Evolutionary conservation across 2,113 vertebrate species (phyloP).

Genomic region (Gasterosteus nipponicus): DNA sequence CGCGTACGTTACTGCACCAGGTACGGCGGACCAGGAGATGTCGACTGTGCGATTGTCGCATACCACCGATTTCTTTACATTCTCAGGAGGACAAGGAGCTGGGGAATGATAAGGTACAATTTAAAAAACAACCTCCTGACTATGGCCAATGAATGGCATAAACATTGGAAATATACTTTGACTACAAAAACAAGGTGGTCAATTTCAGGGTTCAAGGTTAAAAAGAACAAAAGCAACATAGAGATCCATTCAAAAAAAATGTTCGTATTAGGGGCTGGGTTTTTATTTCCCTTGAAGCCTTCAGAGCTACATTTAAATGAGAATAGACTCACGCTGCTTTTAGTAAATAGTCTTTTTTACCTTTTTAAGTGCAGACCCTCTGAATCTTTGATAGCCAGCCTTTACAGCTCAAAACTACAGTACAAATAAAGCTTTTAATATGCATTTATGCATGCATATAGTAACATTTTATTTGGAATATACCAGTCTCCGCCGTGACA

Average conservation of each 20-base stretch:
- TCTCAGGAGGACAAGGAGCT: conserved; percentile 80
- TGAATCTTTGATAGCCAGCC: not conserved
- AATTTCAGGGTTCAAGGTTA: not conserved
- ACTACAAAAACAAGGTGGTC: not conserved
- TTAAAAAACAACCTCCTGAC: not conserved
- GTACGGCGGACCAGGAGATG: conserved; percentile 70
- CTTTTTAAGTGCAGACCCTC: not conserved
- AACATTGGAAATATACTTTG: not conserved
- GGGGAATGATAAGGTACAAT: not conserved
- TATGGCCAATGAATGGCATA: not conserved
- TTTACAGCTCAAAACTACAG: not conserved
- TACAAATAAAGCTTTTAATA: not conserved
- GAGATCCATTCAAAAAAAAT: not conserved
- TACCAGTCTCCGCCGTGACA: conserved; percentile 73
- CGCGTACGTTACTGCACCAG: conserved; percentile 72
- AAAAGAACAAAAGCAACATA: not conserved
- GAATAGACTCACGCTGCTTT: not conserved
- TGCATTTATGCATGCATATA: not conserved
- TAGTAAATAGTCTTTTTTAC: not conserved
- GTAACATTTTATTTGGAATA: not conserved
- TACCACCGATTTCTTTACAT: conserved; percentile 40
- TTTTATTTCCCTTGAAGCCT: not conserved
- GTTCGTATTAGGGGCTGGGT: not conserved
- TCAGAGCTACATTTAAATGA: not conserved
- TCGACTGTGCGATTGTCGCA: conserved; percentile 65